phyloP scores from a whole-genome alignment of 2,888 invertebrate genomes.

The Eretmocerus hayati region DNA sequence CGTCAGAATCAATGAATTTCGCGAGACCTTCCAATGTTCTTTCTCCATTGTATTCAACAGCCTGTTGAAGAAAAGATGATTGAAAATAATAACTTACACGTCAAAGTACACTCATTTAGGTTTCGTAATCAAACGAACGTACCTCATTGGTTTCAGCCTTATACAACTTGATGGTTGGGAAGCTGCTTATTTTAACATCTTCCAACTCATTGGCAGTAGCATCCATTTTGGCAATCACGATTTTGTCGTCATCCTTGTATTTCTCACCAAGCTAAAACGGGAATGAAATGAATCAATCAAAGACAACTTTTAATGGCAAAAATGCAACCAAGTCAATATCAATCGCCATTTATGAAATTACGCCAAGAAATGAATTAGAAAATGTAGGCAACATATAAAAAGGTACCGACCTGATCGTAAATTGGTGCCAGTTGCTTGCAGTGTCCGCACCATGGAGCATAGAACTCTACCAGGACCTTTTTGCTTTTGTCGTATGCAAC shows the following conservation, averaged over 20 bases:
- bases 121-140: slow-evolving; percentile 14
- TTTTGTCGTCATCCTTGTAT: slow-evolving; percentile 71
- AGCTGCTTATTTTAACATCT: slow-evolving; percentile 88
- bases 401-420: slow-evolving; percentile 62
- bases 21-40: slow-evolving; percentile 87
- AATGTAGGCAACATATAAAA: no score
- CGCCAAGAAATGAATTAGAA: no score
- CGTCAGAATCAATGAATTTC: slow-evolving; percentile 90
- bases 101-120: background rate
- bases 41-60: slow-evolving; percentile 90
- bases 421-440: slow-evolving; percentile 97
- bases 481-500: slow-evolving; percentile 82
- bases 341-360: background rate
- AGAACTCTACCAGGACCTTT: slow-evolving; percentile 96
- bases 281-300: background rate
- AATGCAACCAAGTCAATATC: background rate
- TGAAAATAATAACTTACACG: slow-evolving; percentile 7
- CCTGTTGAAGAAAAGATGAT: slow-evolving; percentile 39
- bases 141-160: slow-evolving; percentile 86
- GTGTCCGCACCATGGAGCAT: slow-evolving; percentile 98
- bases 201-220: slow-evolving; percentile 96
- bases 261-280: slow-evolving; percentile 79
- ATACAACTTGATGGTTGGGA: slow-evolving; percentile 93
- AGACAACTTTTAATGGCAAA: background rate
- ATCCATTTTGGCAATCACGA: slow-evolving; percentile 98